Base-by-base conservation (phyloP, 2,797 vertebrate genomes). In the Hydrolagus colliei region DNA sequence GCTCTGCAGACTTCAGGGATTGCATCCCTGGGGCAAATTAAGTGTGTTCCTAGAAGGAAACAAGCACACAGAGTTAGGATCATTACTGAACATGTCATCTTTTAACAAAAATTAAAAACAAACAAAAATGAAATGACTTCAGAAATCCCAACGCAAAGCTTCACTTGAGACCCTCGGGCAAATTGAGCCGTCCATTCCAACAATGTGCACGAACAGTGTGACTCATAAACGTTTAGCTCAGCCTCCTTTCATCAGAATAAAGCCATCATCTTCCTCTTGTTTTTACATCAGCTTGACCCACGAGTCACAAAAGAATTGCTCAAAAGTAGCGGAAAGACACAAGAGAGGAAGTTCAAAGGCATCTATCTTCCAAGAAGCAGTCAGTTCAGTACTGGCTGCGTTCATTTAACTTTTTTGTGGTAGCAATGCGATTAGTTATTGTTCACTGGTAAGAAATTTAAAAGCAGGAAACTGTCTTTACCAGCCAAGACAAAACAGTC, bases 161-260 rank as follows among this genome's bases (percentile, higher is more conserved):
- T 78, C 2, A 87, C 88, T 22, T 82, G 12, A 22, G 20, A n/a
- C 0, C 32, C 87, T 35, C 4, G 13, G 4, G 62, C 67, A 75
- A 27, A 63, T 68, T 13, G 73, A 87, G 27, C 73, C 86, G 20
- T 73, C 87, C 10, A 16, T 86, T 86, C 22, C 74, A 6, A 18
- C 78, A 27, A 75, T 27, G 87, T 87, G 63, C 10, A 65, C 71
- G 72, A 88, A n/a, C 72, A 86, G 9, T 86, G 9, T 86, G 9
- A 86, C 73, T 73, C 82, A 75, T 20, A 86, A 52, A 52, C 6
- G 41, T 52, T 52, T 52, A 52, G 41, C 41, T 52, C 41, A 52
- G 41, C 41, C 68, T 87, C 62, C 62, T 80, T 89, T 71, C 62
- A 86, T 41, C 63, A 84, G 87, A 90, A 88, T 0, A 87, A 12